Percentiles rank a stretch among this genome's conserved stretches.
phyloP scores from a whole-genome alignment of 53 echinoderm and acorn worm genomes.

The Mesocentrotus franciscanus region DNA sequence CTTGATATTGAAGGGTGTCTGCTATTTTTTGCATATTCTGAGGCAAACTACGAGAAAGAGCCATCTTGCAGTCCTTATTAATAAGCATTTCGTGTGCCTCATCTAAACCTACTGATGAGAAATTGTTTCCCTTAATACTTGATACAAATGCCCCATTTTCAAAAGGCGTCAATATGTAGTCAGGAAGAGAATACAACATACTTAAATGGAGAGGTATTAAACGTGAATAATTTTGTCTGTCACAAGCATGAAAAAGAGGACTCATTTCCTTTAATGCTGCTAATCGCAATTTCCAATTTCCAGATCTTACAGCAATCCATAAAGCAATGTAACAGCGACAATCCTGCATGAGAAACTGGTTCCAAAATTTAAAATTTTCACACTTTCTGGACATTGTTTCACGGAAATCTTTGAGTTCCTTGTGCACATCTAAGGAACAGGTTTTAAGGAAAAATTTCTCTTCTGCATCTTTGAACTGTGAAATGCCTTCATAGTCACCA shows the following conservation, averaged over 20 bases:
- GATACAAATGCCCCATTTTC: conserved; percentile 67
- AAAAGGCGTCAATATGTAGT: conserved; percentile 36
- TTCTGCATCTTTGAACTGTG: background rate
- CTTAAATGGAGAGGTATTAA: conserved; percentile 65
- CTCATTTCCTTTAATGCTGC: conserved; percentile 63
- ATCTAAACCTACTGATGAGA: conserved; percentile 63
- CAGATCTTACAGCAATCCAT: conserved; percentile 65
- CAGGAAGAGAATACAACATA: conserved; percentile 50
- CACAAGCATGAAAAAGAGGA: conserved; percentile 73
- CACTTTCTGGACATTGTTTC: conserved; percentile 45
- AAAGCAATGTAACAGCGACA: conserved; percentile 69
- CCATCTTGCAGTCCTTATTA: conserved; percentile 76
- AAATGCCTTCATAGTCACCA: background rate
- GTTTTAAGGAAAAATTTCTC: background rate
- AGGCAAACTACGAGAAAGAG: conserved; percentile 66
- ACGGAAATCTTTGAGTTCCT: background rate
- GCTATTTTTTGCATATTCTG: conserved; percentile 66
- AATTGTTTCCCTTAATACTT: conserved; percentile 52
- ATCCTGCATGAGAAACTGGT: conserved; percentile 69
- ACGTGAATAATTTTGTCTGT: conserved; percentile 67
- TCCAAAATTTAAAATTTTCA: conserved; percentile 79
- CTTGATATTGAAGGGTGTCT: conserved; percentile 69
- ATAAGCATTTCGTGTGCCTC: conserved; percentile 82
- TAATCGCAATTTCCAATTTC: conserved; percentile 69
- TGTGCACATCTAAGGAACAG: background rate